Evolutionary conservation across 2,113 vertebrate species (phyloP).

Genomic region (Leptobrachium ailaonicum): DNA sequence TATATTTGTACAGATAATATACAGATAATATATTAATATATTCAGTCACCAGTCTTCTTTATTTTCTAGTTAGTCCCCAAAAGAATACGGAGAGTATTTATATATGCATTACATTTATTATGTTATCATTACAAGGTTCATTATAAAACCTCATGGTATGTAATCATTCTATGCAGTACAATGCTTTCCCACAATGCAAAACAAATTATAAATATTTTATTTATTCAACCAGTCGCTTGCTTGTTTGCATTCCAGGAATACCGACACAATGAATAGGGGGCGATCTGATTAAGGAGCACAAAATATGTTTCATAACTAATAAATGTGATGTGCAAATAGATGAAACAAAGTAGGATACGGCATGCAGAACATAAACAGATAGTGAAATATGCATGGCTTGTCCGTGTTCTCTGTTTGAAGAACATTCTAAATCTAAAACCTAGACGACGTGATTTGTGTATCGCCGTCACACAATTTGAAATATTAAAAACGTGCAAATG

Average conservation of each 20-base stretch:
- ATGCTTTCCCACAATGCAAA: background rate
- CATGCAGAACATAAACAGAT: background rate
- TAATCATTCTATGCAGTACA: slow-evolving; percentile 13
- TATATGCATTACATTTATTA: slow-evolving; percentile 13
- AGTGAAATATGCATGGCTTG: background rate
- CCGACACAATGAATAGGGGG: background rate
- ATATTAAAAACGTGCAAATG: no score
- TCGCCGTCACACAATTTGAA: no score
- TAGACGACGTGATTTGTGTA: no score
- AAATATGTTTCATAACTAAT: background rate
- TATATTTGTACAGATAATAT: no score
- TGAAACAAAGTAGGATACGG: background rate
- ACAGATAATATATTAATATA: no score
- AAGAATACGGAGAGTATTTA: slow-evolving; percentile 2
- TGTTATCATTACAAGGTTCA: slow-evolving; percentile 18
- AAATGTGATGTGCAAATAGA: background rate
- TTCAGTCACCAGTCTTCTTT: background rate
- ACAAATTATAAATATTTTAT: slow-evolving; percentile 19
- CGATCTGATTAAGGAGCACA: slow-evolving; percentile 3
- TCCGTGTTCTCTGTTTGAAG: no score
- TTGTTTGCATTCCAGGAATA: background rate
- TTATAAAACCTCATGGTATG: slow-evolving; percentile 4
- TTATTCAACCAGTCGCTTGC: background rate
- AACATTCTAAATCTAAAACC: no score
- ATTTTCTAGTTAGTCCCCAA: background rate